A percentile compares a stretch with the other conserved stretches of the same genome.
Evolutionary conservation across 2,888 invertebrate genomes (phyloP).

Genomic region (Pollenia griseotomentosa): DNA sequence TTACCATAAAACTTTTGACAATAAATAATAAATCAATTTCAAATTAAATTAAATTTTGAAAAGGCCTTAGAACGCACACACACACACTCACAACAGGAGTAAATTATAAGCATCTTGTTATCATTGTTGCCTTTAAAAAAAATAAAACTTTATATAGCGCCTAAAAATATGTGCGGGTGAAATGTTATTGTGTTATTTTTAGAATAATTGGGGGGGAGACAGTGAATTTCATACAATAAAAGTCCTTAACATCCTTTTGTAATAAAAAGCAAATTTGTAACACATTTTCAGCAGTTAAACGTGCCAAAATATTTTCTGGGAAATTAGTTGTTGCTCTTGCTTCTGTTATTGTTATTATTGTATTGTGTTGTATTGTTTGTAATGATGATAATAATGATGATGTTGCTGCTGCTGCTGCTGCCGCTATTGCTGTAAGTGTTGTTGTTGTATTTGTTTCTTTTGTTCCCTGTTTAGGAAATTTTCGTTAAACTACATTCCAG

Average conservation of each 20-base stretch:
- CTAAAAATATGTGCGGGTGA: slow-evolving; percentile 33
- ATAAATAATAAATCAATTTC: slow-evolving; percentile 10
- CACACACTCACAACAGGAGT: slow-evolving; percentile 18
- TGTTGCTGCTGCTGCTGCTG: slow-evolving; percentile 8
- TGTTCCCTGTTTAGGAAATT: slow-evolving; percentile 35
- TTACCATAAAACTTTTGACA: slow-evolving; percentile 4
- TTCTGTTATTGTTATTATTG: slow-evolving; percentile 34
- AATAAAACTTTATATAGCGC: slow-evolving; percentile 1
- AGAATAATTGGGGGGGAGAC: neutral
- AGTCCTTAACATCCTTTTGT: slow-evolving; percentile 74
- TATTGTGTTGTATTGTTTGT: slow-evolving; percentile 24
- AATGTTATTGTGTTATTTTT: slow-evolving; percentile 25
- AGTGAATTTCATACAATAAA: slow-evolving; percentile 45
- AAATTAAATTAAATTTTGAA: slow-evolving; percentile 55
- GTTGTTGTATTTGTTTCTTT: slow-evolving; percentile 11
- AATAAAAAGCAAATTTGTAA: slow-evolving; percentile 75
- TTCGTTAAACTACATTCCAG: slow-evolving; percentile 37
- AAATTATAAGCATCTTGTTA: slow-evolving; percentile 52
- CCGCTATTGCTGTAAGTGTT: neutral
- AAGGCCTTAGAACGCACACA: slow-evolving; percentile 70
- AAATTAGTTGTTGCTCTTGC: slow-evolving; percentile 70
- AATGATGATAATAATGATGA: slow-evolving; percentile 19
- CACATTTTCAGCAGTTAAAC: slow-evolving; percentile 72
- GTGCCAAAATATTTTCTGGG: slow-evolving; percentile 73
- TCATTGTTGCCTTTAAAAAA: slow-evolving; percentile 20